These are phyloP conservation scores for Corvus cornix DNA, from an alignment of 2,113 vertebrate species.

Conservation along the genomic window DNA sequence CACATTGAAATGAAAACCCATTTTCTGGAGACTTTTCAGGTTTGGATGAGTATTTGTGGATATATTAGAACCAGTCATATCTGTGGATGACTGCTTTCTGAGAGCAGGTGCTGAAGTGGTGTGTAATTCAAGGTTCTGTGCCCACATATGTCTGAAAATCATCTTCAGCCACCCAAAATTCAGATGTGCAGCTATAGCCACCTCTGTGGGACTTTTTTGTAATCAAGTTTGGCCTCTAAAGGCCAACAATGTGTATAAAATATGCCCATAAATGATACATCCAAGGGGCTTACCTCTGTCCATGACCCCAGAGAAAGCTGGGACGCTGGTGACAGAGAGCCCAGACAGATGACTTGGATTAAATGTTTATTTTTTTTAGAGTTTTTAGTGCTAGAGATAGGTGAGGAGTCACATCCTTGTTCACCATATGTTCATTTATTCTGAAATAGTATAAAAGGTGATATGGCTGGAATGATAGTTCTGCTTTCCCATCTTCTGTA, in stretches of 20 bases:
- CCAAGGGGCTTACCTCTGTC: background rate
- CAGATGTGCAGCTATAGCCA: background rate
- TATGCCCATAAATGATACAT: background rate
- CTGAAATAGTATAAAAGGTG: fast-evolving
- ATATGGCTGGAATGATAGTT: background rate
- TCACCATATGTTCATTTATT: background rate
- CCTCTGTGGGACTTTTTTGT: background rate
- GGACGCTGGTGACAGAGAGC: background rate
- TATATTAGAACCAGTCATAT: background rate
- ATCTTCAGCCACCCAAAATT: background rate
- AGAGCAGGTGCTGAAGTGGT: background rate
- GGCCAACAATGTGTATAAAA: background rate
- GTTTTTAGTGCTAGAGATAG: background rate
- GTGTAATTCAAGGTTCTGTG: background rate
- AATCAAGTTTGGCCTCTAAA: background rate
- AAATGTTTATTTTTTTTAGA: background rate
- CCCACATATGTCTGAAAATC: background rate
- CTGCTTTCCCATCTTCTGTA: background rate
- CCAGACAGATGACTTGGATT: background rate
- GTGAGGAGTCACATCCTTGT: background rate
- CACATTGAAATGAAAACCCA: background rate
- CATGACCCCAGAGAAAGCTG: background rate
- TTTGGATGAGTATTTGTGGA: background rate
- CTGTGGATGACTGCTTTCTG: background rate
- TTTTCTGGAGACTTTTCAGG: background rate